These are phyloP conservation scores for Linepithema humile DNA, from an alignment of 1,140 invertebrate genomes.

Conservation along the genomic window DNA sequence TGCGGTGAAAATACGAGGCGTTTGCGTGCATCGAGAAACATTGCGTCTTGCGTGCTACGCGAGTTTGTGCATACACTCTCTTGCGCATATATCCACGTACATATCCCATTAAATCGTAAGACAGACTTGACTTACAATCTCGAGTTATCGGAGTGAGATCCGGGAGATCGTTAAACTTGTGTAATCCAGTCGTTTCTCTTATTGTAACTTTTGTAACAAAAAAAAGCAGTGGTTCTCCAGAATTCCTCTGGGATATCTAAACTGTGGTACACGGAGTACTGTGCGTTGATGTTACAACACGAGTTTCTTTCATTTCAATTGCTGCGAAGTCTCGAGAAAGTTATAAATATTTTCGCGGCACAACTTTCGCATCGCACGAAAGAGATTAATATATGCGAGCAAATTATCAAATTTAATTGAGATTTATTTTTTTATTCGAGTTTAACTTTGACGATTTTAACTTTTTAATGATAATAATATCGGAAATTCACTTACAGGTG, in stretches of 20 bases:
- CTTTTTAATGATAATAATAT: conserved; percentile 6
- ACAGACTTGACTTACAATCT: conserved; percentile 25
- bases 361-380: background rate
- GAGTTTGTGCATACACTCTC: background rate
- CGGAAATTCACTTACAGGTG: background rate
- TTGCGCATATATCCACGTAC: conserved; percentile 45
- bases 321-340: background rate
- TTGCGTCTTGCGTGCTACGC: conserved; percentile 14
- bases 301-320: conserved; percentile 18
- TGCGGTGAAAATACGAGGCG: conserved; percentile 24
- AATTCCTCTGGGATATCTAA: background rate
- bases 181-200: background rate
- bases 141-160: conserved; percentile 6
- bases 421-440: conserved; percentile 2
- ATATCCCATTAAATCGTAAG: conserved; percentile 49
- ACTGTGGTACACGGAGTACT: background rate
- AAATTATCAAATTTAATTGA: conserved; percentile 15
- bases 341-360: conserved; percentile 15
- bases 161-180: conserved; percentile 45
- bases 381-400: conserved; percentile 18
- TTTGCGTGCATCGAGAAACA: background rate
- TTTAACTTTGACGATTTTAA: background rate
- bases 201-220: background rate
- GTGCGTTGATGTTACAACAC: background rate
- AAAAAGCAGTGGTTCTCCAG: background rate